phyloP scores from a whole-genome alignment of 2,888 invertebrate genomes.

The Synergus japonicus region DNA sequence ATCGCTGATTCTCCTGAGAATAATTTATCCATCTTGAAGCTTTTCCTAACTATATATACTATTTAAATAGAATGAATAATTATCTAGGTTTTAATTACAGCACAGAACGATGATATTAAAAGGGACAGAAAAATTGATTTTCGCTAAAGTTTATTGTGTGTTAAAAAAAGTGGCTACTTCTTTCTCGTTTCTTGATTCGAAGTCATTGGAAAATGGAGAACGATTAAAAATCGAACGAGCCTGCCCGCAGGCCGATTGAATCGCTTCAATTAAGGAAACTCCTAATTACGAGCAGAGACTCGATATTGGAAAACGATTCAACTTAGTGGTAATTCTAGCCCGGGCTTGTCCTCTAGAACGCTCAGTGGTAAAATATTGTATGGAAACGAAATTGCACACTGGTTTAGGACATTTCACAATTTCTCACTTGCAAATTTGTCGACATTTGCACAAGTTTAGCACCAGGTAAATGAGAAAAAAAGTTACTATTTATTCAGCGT shows the following conservation, averaged over 20 bases:
- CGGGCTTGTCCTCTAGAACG: slow-evolving; percentile 47
- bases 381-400: slow-evolving; percentile 28
- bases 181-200: slow-evolving; percentile 28
- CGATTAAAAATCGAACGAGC: slow-evolving; percentile 54
- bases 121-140: not conserved
- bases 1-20: not conserved
- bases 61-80: not conserved
- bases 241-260: slow-evolving; percentile 63
- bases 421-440: slow-evolving; percentile 21
- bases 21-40: too few species aligned
- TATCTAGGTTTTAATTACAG: not conserved
- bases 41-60: not conserved
- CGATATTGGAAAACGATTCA: slow-evolving; percentile 73
- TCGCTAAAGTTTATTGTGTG: not conserved
- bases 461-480: not conserved
- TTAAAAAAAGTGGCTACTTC: slow-evolving; percentile 7
- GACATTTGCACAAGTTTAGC: not conserved
- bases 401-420: slow-evolving; percentile 15
- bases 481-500: not conserved
- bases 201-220: slow-evolving; percentile 44
- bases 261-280: slow-evolving; percentile 70
- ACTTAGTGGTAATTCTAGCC: slow-evolving; percentile 60
- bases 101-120: not conserved
- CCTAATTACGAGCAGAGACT: slow-evolving; percentile 68
- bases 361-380: slow-evolving; percentile 35